Percentiles rank a stretch among this genome's conserved stretches.
These are phyloP conservation scores for Pristionchus maxplancki DNA, from an alignment of 2,888 invertebrate species.

Conservation along the genomic window DNA sequence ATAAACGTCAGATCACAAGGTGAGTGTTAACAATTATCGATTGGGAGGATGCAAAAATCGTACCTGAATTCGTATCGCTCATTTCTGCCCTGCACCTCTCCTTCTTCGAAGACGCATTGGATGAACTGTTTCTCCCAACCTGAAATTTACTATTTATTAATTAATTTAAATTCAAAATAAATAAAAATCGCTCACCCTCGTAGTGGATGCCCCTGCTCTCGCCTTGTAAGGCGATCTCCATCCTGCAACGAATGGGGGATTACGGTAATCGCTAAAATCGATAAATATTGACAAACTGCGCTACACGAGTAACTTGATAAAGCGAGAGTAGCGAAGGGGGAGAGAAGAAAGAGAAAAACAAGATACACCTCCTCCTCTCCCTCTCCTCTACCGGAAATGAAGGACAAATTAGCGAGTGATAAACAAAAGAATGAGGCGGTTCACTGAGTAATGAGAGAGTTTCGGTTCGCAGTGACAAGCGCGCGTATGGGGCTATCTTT, in stretches of 20 bases:
- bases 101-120: conserved; percentile 75
- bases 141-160: not conserved
- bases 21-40: too few species aligned
- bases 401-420: conserved; percentile 45
- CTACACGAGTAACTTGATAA: conserved; percentile 19
- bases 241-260: conserved; percentile 52
- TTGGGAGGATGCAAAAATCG: too few species aligned
- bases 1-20: too few species aligned
- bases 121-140: conserved; percentile 61
- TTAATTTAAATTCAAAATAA: not conserved
- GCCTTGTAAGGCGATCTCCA: conserved; percentile 74
- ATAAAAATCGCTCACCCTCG: conserved; percentile 61
- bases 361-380: not conserved
- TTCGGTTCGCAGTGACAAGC: not conserved
- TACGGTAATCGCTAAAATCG: conserved; percentile 13
- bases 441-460: conserved; percentile 11
- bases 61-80: conserved; percentile 76
- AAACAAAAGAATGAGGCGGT: conserved; percentile 27
- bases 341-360: conserved; percentile 35
- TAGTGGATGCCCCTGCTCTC: conserved; percentile 75
- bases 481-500: not conserved
- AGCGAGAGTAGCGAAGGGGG: not conserved
- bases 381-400: conserved; percentile 5
- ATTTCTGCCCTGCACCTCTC: conserved; percentile 72
- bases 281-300: conserved; percentile 1